Base-by-base conservation (phyloP, 2,113 vertebrate genomes). In the Proteles cristata region DNA sequence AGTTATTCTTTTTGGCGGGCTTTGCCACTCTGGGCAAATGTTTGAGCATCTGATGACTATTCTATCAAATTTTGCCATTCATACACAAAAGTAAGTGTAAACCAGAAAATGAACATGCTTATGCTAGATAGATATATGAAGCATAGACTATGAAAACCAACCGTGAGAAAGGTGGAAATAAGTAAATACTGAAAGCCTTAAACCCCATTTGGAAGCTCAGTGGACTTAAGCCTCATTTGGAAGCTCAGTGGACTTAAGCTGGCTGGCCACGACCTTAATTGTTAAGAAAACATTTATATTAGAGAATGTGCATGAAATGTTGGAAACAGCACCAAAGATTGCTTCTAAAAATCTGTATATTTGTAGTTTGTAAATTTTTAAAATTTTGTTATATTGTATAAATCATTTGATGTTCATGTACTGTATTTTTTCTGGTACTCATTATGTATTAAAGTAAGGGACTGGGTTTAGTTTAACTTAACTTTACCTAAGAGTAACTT, bases 71-170 rank as follows among this genome's bases (percentile, higher is more conserved):
- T 82, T 88, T 68, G 8, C 16, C 33, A 73, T 33, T 73, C 39
- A 73, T 35, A 61, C 61, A 73, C 53, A 71, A 90, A 97, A 94
- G 63, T 94, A 19, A 77, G 5, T 82, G 31, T 58, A 90, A 65
- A 43, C 66, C 5, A 58, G 53, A 80, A 88, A 88, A 84, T 66
- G 4, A 87, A 66, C 31, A 68, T 85, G 73, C 7, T 71, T 33
- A 71, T 35, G 28, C 28, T 61, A 74, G 6, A 39, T 69, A 69
- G 4, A 33, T 84, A 69, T 43, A 55, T 31, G 80, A 93, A 53
- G 1, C 74, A 0, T 53, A 73, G 14, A 76, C 35, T 63, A 77
- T 81, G 63, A 83, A 12, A 92, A 82, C 12, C 16, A 77, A 68
- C 58, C 7, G 8, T 7, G 39, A 82, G 31, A 63, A 88, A 93